Evolutionary conservation across 2,113 vertebrate genomes (phyloP), one percentile per base, ranked within the genome.

Genomic region (Pomatorhinus ruficollis): DNA sequence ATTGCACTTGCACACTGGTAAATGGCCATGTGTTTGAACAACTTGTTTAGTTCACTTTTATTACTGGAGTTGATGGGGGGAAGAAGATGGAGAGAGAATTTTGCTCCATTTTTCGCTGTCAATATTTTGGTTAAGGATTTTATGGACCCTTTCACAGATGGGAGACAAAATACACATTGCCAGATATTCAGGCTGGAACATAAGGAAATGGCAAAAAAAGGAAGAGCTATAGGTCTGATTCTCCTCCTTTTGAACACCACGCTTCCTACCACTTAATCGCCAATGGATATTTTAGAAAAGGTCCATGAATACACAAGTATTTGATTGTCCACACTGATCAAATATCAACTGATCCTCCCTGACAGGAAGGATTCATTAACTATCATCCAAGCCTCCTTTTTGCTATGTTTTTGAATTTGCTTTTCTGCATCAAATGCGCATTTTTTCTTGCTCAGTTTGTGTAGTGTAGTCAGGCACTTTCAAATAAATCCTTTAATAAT

Each of bases 401-500:
- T 50, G 12, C 5, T 45, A 40, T 5, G 1, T 3, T 82, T 91
- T 60, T 37, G 22, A 74, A 10, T 35, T 65, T 66, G 19, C 59
- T 82, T 87, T 83, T 28, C 23, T 27, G 27, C 23, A 60, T 49
- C 53, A 76, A 49, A 61, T 17, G 5, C 18, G 49, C 88, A 76
- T 80, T 80, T 78, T 53, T 25, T 53, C 33, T 72, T 30, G 18
- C 50, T 93, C 59, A 23, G 14, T 87, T 85, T 93, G 8, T 66
- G 21, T 18, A 52, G 25, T 5, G 5, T 44, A 12, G 23, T 94
- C 54, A 85, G 57, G 65, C 0, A 0, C 23, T 76, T 61, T 69
- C 66, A 72, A 54, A 79, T 39, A 85, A 91, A 76, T 53, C 33
- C 40, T 76, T 70, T 77, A 85, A 54, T 61, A 65, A 72, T 83